phyloP scores from a whole-genome alignment of 2,797 vertebrate genomes.

The Xenentodon cancila region DNA sequence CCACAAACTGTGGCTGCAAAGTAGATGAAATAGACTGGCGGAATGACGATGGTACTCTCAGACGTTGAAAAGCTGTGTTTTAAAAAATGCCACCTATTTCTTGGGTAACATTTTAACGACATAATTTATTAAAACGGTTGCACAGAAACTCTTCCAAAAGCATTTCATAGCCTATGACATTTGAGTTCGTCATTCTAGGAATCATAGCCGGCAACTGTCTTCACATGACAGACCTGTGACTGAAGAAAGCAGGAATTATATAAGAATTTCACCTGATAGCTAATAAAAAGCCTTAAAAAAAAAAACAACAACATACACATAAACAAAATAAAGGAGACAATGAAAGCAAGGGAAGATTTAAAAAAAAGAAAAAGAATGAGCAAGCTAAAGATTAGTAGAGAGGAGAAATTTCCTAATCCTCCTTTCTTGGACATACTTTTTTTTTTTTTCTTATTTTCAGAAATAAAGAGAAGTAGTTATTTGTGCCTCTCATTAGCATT shows the following conservation, averaged over 20 bases:
- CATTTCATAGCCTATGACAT: no score
- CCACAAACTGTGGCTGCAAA: constrained; percentile 11
- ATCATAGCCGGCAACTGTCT: neutral
- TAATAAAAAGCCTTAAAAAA: constrained; percentile 48
- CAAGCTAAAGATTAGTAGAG: constrained; percentile 32
- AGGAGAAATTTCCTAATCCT: constrained; percentile 43
- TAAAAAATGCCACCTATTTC: neutral
- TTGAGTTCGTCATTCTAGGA: no score
- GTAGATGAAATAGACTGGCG: constrained; percentile 43
- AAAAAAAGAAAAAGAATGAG: neutral
- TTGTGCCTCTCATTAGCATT: constrained; percentile 47
- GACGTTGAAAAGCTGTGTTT: neutral
- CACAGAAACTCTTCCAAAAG: no score
- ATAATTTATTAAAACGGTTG: neutral
- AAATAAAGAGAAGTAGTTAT: constrained; percentile 12
- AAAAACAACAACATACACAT: constrained; percentile 1
- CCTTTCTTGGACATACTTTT: constrained; percentile 37
- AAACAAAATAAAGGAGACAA: neutral
- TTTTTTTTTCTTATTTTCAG: constrained; percentile 24
- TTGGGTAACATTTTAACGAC: constrained; percentile 1
- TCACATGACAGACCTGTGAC: neutral
- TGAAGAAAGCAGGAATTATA: constrained; percentile 38
- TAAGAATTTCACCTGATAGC: constrained; percentile 52
- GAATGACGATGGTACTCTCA: constrained; percentile 17
- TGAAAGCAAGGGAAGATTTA: neutral